These are phyloP conservation scores for Rostratula benghalensis DNA, from an alignment of 2,113 vertebrate species.

Conservation along the genomic window DNA sequence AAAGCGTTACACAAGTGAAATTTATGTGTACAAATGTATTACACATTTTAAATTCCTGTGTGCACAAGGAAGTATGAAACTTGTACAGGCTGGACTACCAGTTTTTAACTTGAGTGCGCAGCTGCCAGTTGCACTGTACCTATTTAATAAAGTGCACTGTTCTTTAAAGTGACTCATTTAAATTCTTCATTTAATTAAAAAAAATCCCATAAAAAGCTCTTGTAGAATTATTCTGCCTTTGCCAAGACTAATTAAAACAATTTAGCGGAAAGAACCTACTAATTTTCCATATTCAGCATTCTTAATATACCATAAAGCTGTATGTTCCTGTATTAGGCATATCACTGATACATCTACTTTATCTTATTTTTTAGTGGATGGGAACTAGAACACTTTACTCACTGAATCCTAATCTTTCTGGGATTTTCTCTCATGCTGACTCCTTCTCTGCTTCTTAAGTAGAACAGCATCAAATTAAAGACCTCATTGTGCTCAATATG, in stretches of 20 bases:
- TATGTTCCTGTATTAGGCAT: neutral
- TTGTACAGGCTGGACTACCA: neutral
- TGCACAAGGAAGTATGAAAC: neutral
- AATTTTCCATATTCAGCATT: neutral
- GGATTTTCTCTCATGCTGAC: neutral
- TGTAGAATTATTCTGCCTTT: neutral
- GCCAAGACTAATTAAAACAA: slow-evolving; percentile 30
- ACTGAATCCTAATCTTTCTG: neutral
- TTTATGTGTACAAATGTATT: neutral
- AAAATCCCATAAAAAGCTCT: neutral
- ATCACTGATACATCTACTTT: neutral
- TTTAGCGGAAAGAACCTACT: neutral
- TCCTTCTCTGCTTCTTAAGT: neutral
- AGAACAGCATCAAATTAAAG: neutral
- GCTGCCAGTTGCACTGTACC: neutral
- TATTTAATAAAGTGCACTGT: neutral
- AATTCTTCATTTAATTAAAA: slow-evolving; percentile 38
- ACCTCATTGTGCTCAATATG: neutral
- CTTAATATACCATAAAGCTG: neutral
- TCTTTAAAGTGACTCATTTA: slow-evolving; percentile 3
- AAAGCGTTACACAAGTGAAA: neutral
- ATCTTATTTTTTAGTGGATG: neutral
- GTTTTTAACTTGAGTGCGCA: neutral
- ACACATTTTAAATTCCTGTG: neutral
- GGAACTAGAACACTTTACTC: neutral